Evolutionary conservation across 2,113 vertebrate genomes (phyloP).

Genomic region (Mirza zaza): DNA sequence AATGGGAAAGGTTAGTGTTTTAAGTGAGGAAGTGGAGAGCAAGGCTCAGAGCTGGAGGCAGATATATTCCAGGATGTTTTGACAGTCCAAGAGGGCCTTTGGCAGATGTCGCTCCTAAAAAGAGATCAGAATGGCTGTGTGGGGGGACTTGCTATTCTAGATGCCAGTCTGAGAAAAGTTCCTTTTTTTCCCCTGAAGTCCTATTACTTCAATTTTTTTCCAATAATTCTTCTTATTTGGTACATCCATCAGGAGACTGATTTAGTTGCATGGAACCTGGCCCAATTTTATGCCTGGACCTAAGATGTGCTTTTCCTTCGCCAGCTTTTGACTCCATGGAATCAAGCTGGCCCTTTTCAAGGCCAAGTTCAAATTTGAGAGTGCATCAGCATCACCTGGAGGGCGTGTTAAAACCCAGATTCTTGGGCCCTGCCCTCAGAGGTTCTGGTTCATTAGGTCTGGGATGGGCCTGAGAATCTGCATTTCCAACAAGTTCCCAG

Average conservation of each 20-base stretch:
- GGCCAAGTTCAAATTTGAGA: neutral
- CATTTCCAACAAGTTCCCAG: constrained; percentile 1
- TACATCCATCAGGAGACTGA: neutral
- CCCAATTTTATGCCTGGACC: neutral
- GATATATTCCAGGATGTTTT: constrained; percentile 69
- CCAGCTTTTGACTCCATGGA: neutral
- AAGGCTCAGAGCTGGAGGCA: constrained; percentile 57
- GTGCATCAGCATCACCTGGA: neutral
- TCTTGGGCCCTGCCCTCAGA: neutral
- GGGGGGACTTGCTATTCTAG: neutral
- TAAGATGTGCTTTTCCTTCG: neutral
- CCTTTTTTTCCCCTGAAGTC: too few relatives aligned
- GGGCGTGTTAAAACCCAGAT: neutral
- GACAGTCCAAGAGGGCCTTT: constrained; percentile 35
- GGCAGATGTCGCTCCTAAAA: constrained; percentile 50
- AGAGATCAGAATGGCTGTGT: constrained; percentile 23
- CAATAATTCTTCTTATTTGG: constrained; percentile 1
- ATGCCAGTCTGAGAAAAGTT: neutral
- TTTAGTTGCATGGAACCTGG: constrained; percentile 10
- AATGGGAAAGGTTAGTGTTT: constrained; percentile 67
- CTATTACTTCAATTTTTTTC: too few relatives aligned
- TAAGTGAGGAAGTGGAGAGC: constrained; percentile 62
- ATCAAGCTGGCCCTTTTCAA: constrained; percentile 17
- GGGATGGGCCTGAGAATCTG: neutral
- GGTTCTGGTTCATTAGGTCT: neutral